Conservation (phyloP, 2,888 invertebrate species). For the Ramazzottius varieornatus region DNA sequence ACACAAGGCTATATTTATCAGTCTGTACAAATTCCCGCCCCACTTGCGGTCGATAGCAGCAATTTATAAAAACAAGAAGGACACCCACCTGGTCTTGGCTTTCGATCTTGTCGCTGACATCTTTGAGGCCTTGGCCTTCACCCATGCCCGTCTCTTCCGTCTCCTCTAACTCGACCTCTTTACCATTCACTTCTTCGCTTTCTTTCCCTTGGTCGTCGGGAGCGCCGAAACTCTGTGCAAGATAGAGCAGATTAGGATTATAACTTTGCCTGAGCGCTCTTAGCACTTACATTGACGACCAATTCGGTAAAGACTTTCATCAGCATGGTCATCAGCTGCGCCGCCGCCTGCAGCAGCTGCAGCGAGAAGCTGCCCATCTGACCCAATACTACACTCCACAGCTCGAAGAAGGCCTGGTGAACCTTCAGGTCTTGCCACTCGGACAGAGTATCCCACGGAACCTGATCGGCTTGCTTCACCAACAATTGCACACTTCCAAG, state of each 20-base stretch:
- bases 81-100: constrained; percentile 41
- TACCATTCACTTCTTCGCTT: constrained; percentile 21
- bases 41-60: too few relatives aligned
- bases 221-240: constrained; percentile 54
- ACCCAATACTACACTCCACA: too few relatives aligned
- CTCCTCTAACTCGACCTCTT: constrained; percentile 26
- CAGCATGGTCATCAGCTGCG: too few relatives aligned
- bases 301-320: background rate
- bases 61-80: background rate
- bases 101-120: constrained; percentile 76
- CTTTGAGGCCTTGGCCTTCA: constrained; percentile 71
- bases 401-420: too few relatives aligned
- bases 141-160: constrained; percentile 55
- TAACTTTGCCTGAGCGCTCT: background rate
- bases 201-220: constrained; percentile 53
- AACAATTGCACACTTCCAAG: too few relatives aligned
- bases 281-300: background rate
- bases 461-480: too few relatives aligned
- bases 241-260: constrained; percentile 5
- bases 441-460: too few relatives aligned
- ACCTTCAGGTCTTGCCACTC: too few relatives aligned
- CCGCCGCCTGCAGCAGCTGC: background rate
- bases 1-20: background rate
- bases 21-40: background rate
- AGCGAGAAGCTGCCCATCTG: background rate